These are phyloP conservation scores for Hemibagrus guttatus DNA, from an alignment of 2,797 vertebrate genomes.

Conservation along the genomic window DNA sequence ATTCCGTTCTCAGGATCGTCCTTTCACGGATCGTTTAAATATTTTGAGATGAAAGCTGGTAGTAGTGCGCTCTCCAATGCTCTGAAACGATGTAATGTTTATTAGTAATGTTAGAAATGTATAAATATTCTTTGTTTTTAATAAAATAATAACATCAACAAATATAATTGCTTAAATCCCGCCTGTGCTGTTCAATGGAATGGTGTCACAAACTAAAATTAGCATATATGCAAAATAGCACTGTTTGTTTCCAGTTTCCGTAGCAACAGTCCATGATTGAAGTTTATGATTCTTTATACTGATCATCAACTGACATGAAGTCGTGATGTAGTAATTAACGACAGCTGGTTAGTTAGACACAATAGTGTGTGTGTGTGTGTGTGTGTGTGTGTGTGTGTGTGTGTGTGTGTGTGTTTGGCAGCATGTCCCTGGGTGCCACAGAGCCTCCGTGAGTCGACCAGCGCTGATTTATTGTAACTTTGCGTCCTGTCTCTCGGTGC, in stretches of 20 bases:
- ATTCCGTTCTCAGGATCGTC: not conserved
- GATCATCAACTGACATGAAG: not conserved
- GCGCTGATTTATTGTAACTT: constrained; percentile 77
- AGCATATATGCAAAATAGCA: not conserved
- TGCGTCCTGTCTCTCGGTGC: constrained; percentile 87
- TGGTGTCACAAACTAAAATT: not conserved
- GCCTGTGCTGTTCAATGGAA: not conserved
- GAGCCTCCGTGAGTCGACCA: not conserved
- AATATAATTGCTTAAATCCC: too few species aligned
- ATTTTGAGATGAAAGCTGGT: not conserved
- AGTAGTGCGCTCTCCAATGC: not conserved
- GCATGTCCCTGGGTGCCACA: not conserved
- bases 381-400: constrained; percentile 4
- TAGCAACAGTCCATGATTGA: not conserved
- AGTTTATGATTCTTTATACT: not conserved
- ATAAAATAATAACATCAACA: not conserved
- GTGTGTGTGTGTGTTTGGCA: not conserved
- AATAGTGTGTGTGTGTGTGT: not conserved
- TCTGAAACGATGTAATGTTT: too few species aligned
- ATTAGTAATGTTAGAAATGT: not conserved
- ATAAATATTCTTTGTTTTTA: not conserved
- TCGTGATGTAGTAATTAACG: not conserved
- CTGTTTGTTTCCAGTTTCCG: not conserved
- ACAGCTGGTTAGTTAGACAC: not conserved
- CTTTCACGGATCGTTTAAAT: not conserved